phyloP scores from a whole-genome alignment of 1,140 invertebrate genomes.

The Babylonia areolata region DNA sequence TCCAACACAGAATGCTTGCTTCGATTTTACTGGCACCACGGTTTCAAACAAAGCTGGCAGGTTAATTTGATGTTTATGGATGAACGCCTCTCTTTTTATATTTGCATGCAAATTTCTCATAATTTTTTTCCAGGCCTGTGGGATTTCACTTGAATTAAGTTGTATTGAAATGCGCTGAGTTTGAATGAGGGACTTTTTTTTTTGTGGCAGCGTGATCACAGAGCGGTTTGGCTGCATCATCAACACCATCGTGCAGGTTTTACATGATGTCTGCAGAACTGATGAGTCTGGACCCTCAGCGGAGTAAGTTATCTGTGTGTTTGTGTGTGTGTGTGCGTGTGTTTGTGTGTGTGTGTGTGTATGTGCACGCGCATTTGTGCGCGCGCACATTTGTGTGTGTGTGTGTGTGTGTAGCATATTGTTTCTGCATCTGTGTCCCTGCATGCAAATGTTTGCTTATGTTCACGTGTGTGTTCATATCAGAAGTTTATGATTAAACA shows the following conservation, averaged over 20 bases:
- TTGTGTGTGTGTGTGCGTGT: not conserved
- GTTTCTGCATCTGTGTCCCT: no score
- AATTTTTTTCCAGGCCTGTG: not conserved
- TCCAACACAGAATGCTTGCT: no score
- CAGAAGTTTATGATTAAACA: no score
- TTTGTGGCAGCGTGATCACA: conserved; percentile 80
- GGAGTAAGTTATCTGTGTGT: conserved; percentile 80
- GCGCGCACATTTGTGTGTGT: no score
- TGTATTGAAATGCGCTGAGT: not conserved
- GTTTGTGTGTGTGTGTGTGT: not conserved
- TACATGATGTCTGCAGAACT: conserved; percentile 87
- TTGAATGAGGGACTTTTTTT: conserved; percentile 28
- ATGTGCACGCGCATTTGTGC: no score
- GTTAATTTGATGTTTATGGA: no score
- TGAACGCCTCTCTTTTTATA: not conserved
- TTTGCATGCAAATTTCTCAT: no score
- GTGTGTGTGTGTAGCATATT: no score
- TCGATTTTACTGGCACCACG: no score
- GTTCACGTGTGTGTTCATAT: no score
- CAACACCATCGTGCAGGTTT: conserved; percentile 86
- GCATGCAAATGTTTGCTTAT: no score
- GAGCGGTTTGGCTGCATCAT: conserved; percentile 86
- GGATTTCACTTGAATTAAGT: not conserved
- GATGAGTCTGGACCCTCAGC: conserved; percentile 82
- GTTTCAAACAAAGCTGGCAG: no score